Conservation (phyloP, 2,888 invertebrate species). For the Elmis aenea region DNA sequence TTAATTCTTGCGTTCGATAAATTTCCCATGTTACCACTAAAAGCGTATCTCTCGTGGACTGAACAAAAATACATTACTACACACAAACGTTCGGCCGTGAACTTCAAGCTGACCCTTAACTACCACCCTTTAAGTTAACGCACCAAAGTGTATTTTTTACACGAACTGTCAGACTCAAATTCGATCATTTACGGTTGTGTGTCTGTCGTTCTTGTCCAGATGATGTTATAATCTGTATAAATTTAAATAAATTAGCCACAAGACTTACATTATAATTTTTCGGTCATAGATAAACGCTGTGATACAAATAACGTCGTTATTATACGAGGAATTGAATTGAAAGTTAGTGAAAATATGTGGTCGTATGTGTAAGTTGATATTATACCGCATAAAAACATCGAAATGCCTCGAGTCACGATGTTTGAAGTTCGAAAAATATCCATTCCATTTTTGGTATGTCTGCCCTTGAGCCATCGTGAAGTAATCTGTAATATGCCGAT, state of each 20-base stretch:
- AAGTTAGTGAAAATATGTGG: conserved; percentile 23
- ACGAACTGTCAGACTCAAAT: conserved; percentile 18
- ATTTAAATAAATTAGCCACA: conserved; percentile 21
- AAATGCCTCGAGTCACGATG: conserved; percentile 35
- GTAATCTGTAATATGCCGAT: neutral
- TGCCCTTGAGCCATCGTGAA: conserved; percentile 38
- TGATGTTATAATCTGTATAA: conserved; percentile 21
- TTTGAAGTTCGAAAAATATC: conserved; percentile 38
- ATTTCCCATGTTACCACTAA: no score
- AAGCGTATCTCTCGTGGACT: no score
- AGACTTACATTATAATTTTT: conserved; percentile 18
- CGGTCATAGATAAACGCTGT: neutral
- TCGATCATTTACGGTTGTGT: conserved; percentile 20
- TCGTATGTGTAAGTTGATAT: no score
- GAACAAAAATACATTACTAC: no score
- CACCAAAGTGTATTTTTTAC: conserved; percentile 17
- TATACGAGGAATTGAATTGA: conserved; percentile 9
- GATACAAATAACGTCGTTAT: conserved; percentile 6
- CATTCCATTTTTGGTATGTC: conserved; percentile 44
- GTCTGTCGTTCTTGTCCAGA: conserved; percentile 19
- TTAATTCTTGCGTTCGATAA: no score
- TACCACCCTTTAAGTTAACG: conserved; percentile 17
- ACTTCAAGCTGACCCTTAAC: conserved; percentile 15
- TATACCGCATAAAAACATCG: conserved; percentile 39
- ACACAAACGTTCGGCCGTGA: no score